Conservation (phyloP, 2,113 vertebrate genomes). For the Triplophysa rosa region DNA sequence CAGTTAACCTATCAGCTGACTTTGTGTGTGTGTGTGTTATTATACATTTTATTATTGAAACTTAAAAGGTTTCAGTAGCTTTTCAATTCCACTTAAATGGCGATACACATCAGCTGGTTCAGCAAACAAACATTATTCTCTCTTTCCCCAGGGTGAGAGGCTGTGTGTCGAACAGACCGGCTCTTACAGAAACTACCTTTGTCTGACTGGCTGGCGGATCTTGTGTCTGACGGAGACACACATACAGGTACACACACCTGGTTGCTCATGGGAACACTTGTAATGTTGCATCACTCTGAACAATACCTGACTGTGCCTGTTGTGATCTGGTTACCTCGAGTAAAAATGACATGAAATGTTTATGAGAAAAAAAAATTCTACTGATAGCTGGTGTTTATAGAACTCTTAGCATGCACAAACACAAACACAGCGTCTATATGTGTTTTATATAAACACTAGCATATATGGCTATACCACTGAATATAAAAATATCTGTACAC, state of each 20-base stretch:
- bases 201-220: constrained; percentile 44
- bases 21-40: neutral
- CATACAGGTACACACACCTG: constrained; percentile 25
- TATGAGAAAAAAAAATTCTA: constrained; percentile 30
- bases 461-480: no score
- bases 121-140: neutral
- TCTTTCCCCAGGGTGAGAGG: neutral
- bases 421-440: neutral
- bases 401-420: no score
- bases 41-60: neutral
- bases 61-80: neutral
- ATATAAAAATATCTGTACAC: no score
- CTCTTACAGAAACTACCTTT: constrained; percentile 49
- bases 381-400: neutral
- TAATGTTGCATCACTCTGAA: constrained; percentile 24
- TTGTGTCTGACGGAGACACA: constrained; percentile 48
- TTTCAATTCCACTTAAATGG: constrained; percentile 33
- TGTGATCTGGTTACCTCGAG: constrained; percentile 33
- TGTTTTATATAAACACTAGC: no score
- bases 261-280: constrained; percentile 28
- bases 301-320: constrained; percentile 43
- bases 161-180: constrained; percentile 40
- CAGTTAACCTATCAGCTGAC: neutral
- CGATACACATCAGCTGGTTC: neutral
- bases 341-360: constrained; percentile 34